Evolutionary conservation across 2,797 vertebrate species (phyloP).

Genomic region (Pangasius sanitwongsei): DNA sequence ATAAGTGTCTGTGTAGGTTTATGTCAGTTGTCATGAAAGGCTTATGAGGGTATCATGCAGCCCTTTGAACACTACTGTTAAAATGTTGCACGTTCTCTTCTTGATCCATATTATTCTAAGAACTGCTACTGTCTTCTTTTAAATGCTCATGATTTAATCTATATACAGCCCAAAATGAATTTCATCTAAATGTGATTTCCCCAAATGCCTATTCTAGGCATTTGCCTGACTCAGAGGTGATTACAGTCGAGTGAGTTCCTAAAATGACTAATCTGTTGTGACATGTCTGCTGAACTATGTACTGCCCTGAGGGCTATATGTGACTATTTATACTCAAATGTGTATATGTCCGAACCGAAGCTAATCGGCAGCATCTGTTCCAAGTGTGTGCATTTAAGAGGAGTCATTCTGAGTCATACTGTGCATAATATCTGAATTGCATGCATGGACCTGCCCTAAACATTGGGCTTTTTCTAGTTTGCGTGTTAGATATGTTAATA

Average conservation of each 20-base stretch:
- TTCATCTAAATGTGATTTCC: not conserved
- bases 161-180: not conserved
- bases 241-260: constrained; percentile 27
- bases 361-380: constrained; percentile 68
- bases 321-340: constrained; percentile 46
- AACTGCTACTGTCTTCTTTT: not conserved
- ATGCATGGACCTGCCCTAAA: constrained; percentile 25
- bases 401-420: constrained; percentile 53
- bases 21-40: not conserved
- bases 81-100: not conserved
- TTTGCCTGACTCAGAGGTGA: constrained; percentile 19
- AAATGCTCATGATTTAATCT: not conserved
- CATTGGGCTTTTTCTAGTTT: constrained; percentile 26
- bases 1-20: not conserved
- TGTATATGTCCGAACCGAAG: constrained; percentile 54
- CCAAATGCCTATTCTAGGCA: constrained; percentile 3
- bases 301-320: constrained; percentile 49
- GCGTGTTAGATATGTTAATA: constrained; percentile 48
- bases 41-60: not conserved
- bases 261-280: constrained; percentile 49
- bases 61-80: not conserved
- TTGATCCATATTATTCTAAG: not conserved
- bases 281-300: constrained; percentile 47
- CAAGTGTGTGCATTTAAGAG: constrained; percentile 33
- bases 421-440: constrained; percentile 35